Evolutionary conservation across 1,140 invertebrate species (phyloP), one percentile per base, ranked within the genome.

Genomic region (Mylabris phalerata): DNA sequence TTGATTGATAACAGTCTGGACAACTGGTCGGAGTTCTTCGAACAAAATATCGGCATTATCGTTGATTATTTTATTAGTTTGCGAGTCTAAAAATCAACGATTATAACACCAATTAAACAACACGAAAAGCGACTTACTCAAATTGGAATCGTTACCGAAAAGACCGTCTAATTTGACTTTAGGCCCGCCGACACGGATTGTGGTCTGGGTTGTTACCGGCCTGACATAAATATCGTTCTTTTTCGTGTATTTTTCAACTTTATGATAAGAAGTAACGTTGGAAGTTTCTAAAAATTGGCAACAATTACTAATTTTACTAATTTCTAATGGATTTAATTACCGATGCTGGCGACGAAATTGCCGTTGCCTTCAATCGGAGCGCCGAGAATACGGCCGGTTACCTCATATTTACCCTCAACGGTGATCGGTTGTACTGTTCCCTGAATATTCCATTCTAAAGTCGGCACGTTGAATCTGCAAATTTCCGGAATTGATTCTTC

Each of bases 51-150:
- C 57, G 10, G 63, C 61, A 32, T 69, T 67, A 32, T 67, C 64
- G 46, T 62, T 69, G 32, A 69, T 67, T 1, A 67, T 57, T n/a
- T 59, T 59, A 42, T 69, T 69, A 4, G 66, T 67, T 25, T 60
- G 60, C 13, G 51, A 49, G 57, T 56, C 67, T 69, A 45, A 60
- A 66, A 67, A 32, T 32, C 7, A 32, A 32, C 32, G 1, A 32
- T 32, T 32, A 32, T 4, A 32, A 32, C 7, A 4, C 7, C 4
- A 1, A 5, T 54, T 55, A 4, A 48, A 50, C 58, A 40, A 11
- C 58, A 58, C 45, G 7, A 43, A 51, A 25, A 41, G 27, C 25
- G 25, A 51, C 65, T 65, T 54, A 69, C 67, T 62, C 7, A 69
- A 50, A 49, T 59, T 50, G 19, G 52, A 50, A 44, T 67, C 64